A percentile compares a stretch with the other conserved stretches of the same genome.
Conservation (phyloP, 2,113 vertebrate species). For the Coracopsis vasa region DNA sequence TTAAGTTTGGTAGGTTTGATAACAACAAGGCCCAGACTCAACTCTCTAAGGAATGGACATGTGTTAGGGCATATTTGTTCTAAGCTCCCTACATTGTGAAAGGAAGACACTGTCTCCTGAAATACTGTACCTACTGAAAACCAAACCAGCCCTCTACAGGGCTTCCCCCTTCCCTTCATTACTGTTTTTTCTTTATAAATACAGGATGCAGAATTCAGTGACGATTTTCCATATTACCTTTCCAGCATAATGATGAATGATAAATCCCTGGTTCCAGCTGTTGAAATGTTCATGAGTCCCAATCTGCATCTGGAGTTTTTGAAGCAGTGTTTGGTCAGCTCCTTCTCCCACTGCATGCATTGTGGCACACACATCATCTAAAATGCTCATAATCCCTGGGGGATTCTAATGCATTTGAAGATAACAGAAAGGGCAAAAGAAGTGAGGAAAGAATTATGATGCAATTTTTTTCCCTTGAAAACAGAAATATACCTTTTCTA, state of each 20-base stretch:
- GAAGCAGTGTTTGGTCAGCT: conserved; percentile 95
- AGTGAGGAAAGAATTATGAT: neutral
- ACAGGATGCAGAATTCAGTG: neutral
- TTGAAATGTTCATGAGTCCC: conserved; percentile 98
- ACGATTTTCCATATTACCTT: conserved; percentile 77
- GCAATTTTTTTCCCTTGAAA: neutral
- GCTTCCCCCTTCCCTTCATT: neutral
- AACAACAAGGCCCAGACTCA: neutral
- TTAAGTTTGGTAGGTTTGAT: neutral
- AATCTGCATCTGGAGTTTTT: conserved; percentile 94
- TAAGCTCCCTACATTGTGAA: neutral
- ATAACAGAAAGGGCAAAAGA: neutral
- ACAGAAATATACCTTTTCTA: neutral
- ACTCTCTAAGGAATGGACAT: neutral
- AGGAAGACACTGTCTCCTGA: neutral
- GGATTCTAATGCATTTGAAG: conserved; percentile 79
- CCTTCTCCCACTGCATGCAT: conserved; percentile 97
- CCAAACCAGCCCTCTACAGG: neutral
- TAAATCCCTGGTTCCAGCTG: conserved; percentile 99
- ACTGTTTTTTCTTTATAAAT: neutral
- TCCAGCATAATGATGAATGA: conserved; percentile 97
- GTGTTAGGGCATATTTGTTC: neutral
- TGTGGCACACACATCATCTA: conserved; percentile 97
- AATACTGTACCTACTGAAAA: neutral
- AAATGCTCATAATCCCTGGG: conserved; percentile 94